phyloP scores from a whole-genome alignment of 2,888 invertebrate genomes.

The Habrosyne pyritoides region DNA sequence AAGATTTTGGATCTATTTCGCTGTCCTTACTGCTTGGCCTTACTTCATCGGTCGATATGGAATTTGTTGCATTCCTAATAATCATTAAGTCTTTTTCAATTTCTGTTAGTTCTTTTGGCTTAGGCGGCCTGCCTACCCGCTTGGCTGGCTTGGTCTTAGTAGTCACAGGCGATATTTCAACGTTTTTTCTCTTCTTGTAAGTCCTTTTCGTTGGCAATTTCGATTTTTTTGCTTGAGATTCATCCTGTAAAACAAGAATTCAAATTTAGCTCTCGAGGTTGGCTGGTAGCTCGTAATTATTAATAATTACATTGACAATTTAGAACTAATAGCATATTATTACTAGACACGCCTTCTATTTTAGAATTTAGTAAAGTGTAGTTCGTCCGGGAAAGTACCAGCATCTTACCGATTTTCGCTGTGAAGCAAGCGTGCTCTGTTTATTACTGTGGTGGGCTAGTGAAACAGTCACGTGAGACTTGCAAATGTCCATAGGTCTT shows the following conservation, averaged over 20 bases:
- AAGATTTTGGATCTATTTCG: conserved; percentile 43
- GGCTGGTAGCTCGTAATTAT: too few relatives aligned
- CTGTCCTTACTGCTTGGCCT: conserved; percentile 46
- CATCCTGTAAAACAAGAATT: conserved; percentile 48
- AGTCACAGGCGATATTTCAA: conserved; percentile 57
- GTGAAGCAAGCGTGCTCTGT: too few relatives aligned
- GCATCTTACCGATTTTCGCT: too few relatives aligned
- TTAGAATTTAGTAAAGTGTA: too few relatives aligned
- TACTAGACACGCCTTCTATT: too few relatives aligned
- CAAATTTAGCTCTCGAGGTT: too few relatives aligned
- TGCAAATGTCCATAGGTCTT: too few relatives aligned
- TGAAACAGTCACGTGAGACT: too few relatives aligned
- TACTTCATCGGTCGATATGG: conserved; percentile 61
- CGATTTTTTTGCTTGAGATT: conserved; percentile 61
- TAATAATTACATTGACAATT: too few relatives aligned
- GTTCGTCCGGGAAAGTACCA: too few relatives aligned
- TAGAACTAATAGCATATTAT: too few relatives aligned
- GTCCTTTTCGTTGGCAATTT: conserved; percentile 53
- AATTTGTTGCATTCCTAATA: conserved; percentile 67
- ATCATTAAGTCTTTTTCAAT: conserved; percentile 75
- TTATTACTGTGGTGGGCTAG: too few relatives aligned
- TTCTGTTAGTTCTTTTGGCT: conserved; percentile 67
- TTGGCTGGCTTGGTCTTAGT: conserved; percentile 53
- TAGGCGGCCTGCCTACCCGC: conserved; percentile 53
- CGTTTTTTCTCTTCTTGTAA: conserved; percentile 65